Base-by-base conservation (phyloP, 2,888 invertebrate genomes). In the Cheilosia scutellata region DNA sequence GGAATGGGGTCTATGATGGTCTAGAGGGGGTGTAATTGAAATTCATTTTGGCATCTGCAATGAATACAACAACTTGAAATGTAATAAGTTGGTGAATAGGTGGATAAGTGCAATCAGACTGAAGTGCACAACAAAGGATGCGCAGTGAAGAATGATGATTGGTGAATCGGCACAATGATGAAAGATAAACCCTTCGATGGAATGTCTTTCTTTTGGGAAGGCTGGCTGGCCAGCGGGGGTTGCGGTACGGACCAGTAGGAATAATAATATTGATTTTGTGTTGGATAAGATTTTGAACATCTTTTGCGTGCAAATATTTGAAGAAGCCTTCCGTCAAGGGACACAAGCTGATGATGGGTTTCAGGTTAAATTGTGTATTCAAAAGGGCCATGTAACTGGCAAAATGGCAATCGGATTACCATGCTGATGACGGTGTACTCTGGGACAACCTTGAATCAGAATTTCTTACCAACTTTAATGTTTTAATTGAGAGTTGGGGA, bases 21-120 rank as follows among this genome's bases (percentile, higher is more conserved):
- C 47, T 7, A 31, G n/a, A 33, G 25, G 11, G 44, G 72, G 27
- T 65, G 84, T 80, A 84, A 84, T 84, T 84, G 80, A 80, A 84
- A 84, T 84, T 84, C 80, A 84, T 84, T 84, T 76, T 62, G 80
- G 80, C 65, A 75, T 80, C 65, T 68, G 49, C 80, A 80, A 66
- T 80, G 84, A 84, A 75, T 75, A 80, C 55, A 77, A 60, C 70
- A 76, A 71, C 84, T 84, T 75, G 71, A 75, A 84, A 84, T 80
- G 74, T 79, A 79, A 84, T 79, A 75, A 84, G 68, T 80, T 74
- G 58, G 63, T 79, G 79, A 84, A 79, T 60, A 77, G 84, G 75
- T 80, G 60, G 84, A 75, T 84, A 75, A 84, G 84, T 84, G 80
- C 80, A 84, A 76, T 76, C 80, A 71, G 47, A 58, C 60, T 66